These are phyloP conservation scores for Aplodontia rufa DNA, from an alignment of 2,113 vertebrate species.

Conservation along the genomic window DNA sequence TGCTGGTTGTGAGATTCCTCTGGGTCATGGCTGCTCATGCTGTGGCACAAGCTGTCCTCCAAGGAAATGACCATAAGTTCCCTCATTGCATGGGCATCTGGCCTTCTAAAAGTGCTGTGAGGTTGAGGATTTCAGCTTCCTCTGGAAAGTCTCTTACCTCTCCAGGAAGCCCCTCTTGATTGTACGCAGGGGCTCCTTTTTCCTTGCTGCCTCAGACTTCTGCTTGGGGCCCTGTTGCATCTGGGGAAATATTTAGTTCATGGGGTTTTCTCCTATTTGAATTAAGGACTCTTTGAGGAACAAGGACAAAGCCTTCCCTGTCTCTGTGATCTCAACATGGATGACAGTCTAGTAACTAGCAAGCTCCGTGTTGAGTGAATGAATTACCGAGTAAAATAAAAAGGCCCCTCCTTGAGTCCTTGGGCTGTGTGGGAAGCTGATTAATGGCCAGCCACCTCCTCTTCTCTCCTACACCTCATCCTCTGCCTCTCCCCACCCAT, in stretches of 20 bases:
- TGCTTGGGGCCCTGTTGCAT: not conserved
- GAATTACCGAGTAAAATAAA: not conserved
- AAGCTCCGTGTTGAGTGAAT: not conserved
- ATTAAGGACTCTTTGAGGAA: not conserved
- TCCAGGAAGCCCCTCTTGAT: no score
- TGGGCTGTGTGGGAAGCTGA: not conserved
- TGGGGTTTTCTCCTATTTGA: not conserved
- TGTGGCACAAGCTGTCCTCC: not conserved
- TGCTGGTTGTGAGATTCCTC: not conserved
- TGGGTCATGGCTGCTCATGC: no score
- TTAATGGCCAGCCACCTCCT: no score
- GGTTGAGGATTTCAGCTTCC: no score
- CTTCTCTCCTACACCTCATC: no score
- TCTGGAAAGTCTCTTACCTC: not conserved
- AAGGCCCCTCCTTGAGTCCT: not conserved
- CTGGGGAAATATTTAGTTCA: no score
- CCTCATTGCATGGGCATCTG: not conserved
- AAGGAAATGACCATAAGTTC: no score
- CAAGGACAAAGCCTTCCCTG: not conserved
- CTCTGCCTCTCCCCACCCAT: no score
- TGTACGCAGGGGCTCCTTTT: no score
- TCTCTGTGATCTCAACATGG: not conserved
- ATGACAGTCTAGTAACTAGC: not conserved
- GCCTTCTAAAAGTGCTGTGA: not conserved
- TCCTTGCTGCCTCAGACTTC: rapidly evolving